These are phyloP conservation scores for Thumatha senex DNA, from an alignment of 2,888 invertebrate genomes.

Conservation along the genomic window DNA sequence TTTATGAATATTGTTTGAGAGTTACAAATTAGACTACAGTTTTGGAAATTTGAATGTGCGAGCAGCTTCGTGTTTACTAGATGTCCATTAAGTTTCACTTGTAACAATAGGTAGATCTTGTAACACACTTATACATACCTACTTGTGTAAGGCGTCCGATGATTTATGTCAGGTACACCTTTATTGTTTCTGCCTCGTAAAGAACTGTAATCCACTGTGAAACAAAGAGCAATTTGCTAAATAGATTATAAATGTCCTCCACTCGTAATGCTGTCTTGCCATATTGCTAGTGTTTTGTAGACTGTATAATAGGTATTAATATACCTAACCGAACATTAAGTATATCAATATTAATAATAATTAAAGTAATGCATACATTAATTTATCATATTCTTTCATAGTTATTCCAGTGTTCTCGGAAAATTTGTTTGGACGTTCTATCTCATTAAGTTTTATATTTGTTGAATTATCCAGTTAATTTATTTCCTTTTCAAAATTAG, in stretches of 20 bases:
- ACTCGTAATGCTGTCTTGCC: conserved; percentile 81
- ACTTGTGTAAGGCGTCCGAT: conserved; percentile 58
- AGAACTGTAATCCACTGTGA: conserved; percentile 72
- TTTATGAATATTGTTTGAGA: conserved; percentile 52
- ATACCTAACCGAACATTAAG: conserved; percentile 49
- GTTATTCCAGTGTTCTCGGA: conserved; percentile 23
- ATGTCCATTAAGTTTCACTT: conserved; percentile 56
- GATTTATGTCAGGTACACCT: conserved; percentile 74
- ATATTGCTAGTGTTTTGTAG: conserved; percentile 77
- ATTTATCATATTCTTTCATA: conserved; percentile 19
- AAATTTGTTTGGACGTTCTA: conserved; percentile 27
- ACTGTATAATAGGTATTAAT: conserved; percentile 59
- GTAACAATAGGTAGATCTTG: conserved; percentile 65
- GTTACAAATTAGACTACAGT: conserved; percentile 36
- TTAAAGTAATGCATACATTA: conserved; percentile 31
- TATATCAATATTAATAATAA: conserved; percentile 42
- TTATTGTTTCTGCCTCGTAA: conserved; percentile 80
- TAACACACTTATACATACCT: conserved; percentile 43
- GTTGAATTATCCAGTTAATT: conserved; percentile 45
- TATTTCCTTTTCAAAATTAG: conserved; percentile 33
- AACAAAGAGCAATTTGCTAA: conserved; percentile 82
- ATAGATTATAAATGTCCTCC: conserved; percentile 80
- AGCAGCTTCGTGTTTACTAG: conserved; percentile 46
- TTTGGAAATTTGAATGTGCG: conserved; percentile 37
- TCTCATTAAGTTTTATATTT: conserved; percentile 47